Conservation (phyloP, 1,140 invertebrate species). For the Hycleus cichorii region DNA sequence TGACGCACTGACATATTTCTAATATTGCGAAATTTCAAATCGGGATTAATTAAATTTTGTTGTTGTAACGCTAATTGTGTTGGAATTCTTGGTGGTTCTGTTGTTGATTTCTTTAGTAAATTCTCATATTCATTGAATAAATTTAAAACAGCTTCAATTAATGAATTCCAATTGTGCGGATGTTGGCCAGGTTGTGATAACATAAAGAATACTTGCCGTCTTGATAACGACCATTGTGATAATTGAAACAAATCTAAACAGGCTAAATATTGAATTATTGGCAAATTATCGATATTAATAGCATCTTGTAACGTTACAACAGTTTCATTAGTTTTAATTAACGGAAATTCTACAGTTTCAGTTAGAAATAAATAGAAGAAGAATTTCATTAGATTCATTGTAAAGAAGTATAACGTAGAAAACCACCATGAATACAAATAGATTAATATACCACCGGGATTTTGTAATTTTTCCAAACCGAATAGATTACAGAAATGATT, state of each 20-base stretch:
- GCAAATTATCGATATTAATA: conserved; percentile 47
- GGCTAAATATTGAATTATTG: conserved; percentile 62
- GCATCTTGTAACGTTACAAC: conserved; percentile 47
- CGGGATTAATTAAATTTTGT: not conserved
- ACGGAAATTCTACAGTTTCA: conserved; percentile 55
- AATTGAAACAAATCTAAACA: conserved; percentile 59
- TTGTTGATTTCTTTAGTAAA: conserved; percentile 50
- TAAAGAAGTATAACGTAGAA: conserved; percentile 57
- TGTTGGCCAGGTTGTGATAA: conserved; percentile 70
- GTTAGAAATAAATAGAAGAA: conserved; percentile 63
- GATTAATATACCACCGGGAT: conserved; percentile 48
- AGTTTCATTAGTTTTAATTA: conserved; percentile 39
- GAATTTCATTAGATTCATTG: conserved; percentile 58
- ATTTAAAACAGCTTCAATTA: conserved; percentile 52
- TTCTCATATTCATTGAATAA: conserved; percentile 55
- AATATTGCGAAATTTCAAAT: conserved; percentile 23
- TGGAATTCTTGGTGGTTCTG: conserved; percentile 37
- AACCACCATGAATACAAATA: conserved; percentile 61
- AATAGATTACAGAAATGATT: conserved; percentile 42
- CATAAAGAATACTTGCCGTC: conserved; percentile 56
- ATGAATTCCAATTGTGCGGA: conserved; percentile 69
- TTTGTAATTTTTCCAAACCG: conserved; percentile 46
- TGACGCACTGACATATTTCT: conserved; percentile 25
- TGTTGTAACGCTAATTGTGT: conserved; percentile 9
- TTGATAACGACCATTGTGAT: conserved; percentile 47